Evolutionary conservation across 2,797 vertebrate species (phyloP).

Genomic region (Anguilla obscura): DNA sequence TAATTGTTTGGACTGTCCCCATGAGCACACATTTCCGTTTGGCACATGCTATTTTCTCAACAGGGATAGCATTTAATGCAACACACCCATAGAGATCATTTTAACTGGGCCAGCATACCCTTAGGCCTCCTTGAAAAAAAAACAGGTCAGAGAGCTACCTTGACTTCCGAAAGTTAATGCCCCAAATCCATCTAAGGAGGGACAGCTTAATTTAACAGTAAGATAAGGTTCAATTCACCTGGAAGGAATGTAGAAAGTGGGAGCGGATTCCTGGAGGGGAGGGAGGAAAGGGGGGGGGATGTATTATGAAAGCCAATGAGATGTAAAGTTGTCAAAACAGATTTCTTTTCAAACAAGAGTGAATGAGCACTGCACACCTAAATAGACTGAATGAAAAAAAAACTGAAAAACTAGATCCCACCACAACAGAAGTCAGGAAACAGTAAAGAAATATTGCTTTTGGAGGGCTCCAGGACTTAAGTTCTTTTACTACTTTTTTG

Average conservation of each 20-base stretch:
- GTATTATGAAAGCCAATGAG: slow-evolving; percentile 52
- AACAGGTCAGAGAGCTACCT: slow-evolving; percentile 46
- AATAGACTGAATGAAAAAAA: slow-evolving; percentile 55
- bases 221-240: slow-evolving; percentile 41
- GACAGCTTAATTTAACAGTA: slow-evolving; percentile 32
- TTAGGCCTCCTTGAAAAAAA: slow-evolving; percentile 38
- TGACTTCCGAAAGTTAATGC: slow-evolving; percentile 55
- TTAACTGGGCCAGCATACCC: slow-evolving; percentile 28
- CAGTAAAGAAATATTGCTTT: slow-evolving; percentile 58
- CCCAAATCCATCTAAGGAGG: slow-evolving; percentile 46
- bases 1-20: background rate
- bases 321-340: slow-evolving; percentile 68
- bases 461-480: slow-evolving; percentile 58
- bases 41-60: background rate
- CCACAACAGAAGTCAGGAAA: slow-evolving; percentile 65
- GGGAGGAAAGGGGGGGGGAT: slow-evolving; percentile 17
- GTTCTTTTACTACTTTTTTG: slow-evolving; percentile 64
- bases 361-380: slow-evolving; percentile 39
- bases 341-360: slow-evolving; percentile 46
- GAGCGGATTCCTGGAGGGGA: slow-evolving; percentile 36
- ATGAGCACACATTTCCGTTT: slow-evolving; percentile 4
- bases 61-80: slow-evolving; percentile 12
- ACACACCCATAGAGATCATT: slow-evolving; percentile 29
- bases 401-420: slow-evolving; percentile 59
- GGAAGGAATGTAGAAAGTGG: slow-evolving; percentile 45